Conservation (phyloP, 2,797 vertebrate species). For the Loriculus beryllinus region DNA sequence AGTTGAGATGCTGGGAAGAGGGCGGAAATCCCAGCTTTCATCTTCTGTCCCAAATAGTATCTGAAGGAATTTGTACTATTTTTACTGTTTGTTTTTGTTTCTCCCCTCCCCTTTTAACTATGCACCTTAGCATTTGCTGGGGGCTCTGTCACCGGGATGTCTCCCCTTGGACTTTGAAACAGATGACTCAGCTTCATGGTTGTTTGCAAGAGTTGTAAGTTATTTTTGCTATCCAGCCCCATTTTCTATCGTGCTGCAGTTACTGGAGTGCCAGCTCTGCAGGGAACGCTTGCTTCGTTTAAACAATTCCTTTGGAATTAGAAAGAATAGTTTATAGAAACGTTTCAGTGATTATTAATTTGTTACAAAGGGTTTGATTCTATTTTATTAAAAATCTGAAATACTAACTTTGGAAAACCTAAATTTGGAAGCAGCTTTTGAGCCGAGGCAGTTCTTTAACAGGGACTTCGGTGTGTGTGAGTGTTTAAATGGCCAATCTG, state of each 20-base stretch:
- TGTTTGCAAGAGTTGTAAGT: slow-evolving; percentile 56
- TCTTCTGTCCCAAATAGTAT: slow-evolving; percentile 50
- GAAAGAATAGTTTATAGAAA: slow-evolving; percentile 21
- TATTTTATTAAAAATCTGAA: not conserved
- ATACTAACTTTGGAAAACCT: slow-evolving; percentile 1
- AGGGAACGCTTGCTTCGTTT: slow-evolving; percentile 50
- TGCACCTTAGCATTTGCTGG: slow-evolving; percentile 43
- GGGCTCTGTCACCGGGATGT: slow-evolving; percentile 44
- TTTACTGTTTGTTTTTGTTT: slow-evolving; percentile 63
- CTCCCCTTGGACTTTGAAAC: slow-evolving; percentile 59
- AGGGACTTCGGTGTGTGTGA: not conserved
- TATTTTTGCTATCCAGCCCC: slow-evolving; percentile 61
- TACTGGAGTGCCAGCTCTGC: slow-evolving; percentile 49
- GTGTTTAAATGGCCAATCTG: not conserved
- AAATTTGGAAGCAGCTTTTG: not conserved
- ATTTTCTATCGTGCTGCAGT: slow-evolving; percentile 49
- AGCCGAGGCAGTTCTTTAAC: not conserved
- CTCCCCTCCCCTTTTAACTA: slow-evolving; percentile 60
- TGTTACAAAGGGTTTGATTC: slow-evolving; percentile 7
- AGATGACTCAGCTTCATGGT: slow-evolving; percentile 49
- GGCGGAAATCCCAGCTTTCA: slow-evolving; percentile 42
- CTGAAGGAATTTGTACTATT: slow-evolving; percentile 62
- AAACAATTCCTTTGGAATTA: slow-evolving; percentile 59
- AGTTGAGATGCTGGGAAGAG: not conserved
- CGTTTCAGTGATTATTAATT: slow-evolving; percentile 45